Evolutionary conservation across 1,140 invertebrate species (phyloP), one percentile per base, ranked within the genome.

Genomic region (Halesus radiatus): DNA sequence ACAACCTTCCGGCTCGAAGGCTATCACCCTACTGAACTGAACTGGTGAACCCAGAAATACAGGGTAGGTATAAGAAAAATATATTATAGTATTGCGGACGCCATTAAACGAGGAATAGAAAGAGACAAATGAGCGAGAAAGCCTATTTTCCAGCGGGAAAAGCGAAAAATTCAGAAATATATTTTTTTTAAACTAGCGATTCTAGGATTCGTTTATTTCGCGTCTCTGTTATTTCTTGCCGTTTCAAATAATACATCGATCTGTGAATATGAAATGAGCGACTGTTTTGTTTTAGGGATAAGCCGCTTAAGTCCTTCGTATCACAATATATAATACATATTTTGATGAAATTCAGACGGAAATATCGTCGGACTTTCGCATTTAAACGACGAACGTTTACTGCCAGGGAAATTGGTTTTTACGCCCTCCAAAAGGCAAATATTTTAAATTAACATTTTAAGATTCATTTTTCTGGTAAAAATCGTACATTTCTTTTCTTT

Each of bases 21-120:
- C 20, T 68, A 32, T 68, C 26, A 68, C 50, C 64, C 22, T 50
- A 72, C 68, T 68, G 62, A 66, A 72, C 68, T 68, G 62, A 66
- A 66, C 15, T 23, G 52, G 20, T 68, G 62, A 66, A 66, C 15
- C 20, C 15, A 15, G 20, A 50, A 70, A 68, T 54, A 72, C 68
- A 16, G 68, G 68, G 45, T 52, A 22, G 68, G 45, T 52, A 22
- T 45, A 72, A 72, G 50, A 26, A 72, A 68, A 72, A 72, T 72
- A 26, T 22, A 66, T 16, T 64, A 29, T 37, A 22, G 62, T 16
- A 66, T 13, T 26, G 32, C 26, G 18, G 29, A 20, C n/a, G 20
- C 45, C 26, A 23, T 72, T 20, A 22, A 23, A 53, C 13, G 68
- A 22, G 68, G 50, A 10, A 54, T 6, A 2, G 68, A 23, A 22